Evolutionary conservation across 2,888 invertebrate genomes (phyloP).

Genomic region (Nycteola revayana): DNA sequence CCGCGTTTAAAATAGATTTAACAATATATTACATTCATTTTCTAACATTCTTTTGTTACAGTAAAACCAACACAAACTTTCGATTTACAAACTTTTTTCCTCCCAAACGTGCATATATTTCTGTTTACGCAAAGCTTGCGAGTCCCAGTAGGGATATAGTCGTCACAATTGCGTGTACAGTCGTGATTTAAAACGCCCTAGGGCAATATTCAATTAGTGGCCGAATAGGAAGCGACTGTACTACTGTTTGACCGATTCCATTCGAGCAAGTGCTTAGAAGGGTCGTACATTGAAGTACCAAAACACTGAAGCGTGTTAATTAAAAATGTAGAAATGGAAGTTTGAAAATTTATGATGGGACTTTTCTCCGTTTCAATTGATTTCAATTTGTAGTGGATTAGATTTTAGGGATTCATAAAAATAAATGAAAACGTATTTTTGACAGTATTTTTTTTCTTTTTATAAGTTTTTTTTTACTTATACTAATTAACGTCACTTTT

Average conservation of each 20-base stretch:
- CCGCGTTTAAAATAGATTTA: too few species aligned
- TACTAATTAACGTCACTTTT: too few species aligned
- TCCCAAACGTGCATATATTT: conserved; percentile 50
- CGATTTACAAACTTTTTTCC: conserved; percentile 28
- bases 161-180: conserved; percentile 40
- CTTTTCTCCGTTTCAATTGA: too few species aligned
- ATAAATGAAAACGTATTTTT: too few species aligned
- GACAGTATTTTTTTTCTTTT: too few species aligned
- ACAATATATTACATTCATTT: conserved; percentile 9
- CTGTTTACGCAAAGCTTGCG: conserved; percentile 57
- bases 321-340: conserved; percentile 12
- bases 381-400: too few species aligned
- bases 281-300: conserved; percentile 11
- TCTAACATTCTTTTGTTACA: too few species aligned
- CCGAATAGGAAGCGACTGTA: conserved; percentile 23
- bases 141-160: conserved; percentile 46
- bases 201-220: conserved; percentile 56
- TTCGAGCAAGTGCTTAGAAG: conserved; percentile 31
- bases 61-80: conserved; percentile 22
- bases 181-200: conserved; percentile 46
- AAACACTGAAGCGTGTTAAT: conserved; percentile 18
- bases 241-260: conserved; percentile 30
- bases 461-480: too few species aligned
- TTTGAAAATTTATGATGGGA: too few species aligned
- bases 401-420: too few species aligned